A percentile compares a stretch with the other conserved stretches of the same genome.
Conservation (phyloP, 1,140 invertebrate genomes). For the Drosophila punjabiensis region DNA sequence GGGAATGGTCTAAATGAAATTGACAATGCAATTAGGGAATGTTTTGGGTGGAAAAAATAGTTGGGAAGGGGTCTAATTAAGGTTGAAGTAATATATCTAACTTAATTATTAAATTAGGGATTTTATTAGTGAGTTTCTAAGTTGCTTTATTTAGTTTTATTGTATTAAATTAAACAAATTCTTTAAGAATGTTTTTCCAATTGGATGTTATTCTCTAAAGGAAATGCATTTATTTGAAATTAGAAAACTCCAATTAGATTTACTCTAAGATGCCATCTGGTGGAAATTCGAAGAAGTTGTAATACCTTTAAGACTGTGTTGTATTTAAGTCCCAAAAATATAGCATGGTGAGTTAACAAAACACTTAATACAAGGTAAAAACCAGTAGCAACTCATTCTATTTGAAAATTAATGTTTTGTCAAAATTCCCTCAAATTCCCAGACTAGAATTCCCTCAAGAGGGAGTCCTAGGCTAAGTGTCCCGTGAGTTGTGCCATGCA, state of each 20-base stretch:
- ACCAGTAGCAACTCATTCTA: neutral
- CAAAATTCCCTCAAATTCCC: slow-evolving; percentile 4
- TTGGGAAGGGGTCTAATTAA: neutral
- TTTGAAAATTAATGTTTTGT: neutral
- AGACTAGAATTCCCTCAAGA: neutral
- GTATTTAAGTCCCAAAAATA: neutral
- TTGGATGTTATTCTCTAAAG: neutral
- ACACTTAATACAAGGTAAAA: neutral
- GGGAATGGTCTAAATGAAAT: slow-evolving; percentile 43
- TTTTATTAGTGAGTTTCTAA: neutral
- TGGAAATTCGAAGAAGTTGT: neutral
- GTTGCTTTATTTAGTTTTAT: neutral
- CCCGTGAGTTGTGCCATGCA: slow-evolving; percentile 50
- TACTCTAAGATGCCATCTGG: neutral
- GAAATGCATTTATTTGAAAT: neutral
- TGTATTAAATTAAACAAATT: neutral
- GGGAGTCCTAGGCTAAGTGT: slow-evolving; percentile 16
- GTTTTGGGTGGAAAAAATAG: neutral
- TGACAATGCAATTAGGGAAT: slow-evolving; percentile 51
- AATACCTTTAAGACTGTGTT: neutral
- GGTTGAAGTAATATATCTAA: too few species aligned
- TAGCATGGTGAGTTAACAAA: neutral
- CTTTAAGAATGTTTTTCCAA: neutral
- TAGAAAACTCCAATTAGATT: neutral
- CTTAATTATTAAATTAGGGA: neutral